A percentile compares a stretch with the other conserved stretches of the same genome.
Conservation (phyloP, 2,888 invertebrate genomes). For the Xanthorhoe designata region DNA sequence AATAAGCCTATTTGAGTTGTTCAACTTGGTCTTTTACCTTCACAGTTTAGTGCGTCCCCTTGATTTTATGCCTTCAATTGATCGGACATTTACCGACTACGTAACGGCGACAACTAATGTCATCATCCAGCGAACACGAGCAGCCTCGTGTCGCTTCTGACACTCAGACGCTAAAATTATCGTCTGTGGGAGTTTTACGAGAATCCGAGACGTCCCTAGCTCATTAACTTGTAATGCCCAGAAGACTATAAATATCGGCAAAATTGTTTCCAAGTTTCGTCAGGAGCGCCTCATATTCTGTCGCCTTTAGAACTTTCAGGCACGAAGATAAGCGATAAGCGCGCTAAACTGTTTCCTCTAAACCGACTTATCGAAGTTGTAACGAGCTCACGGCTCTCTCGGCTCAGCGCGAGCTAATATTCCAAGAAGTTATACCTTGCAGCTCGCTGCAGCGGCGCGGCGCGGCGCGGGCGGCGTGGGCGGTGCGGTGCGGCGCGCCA, state of each 20-base stretch:
- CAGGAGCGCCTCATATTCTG: background rate
- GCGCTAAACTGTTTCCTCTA: background rate
- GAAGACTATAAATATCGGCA: slow-evolving; percentile 3
- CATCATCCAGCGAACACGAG: background rate
- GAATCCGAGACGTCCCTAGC: background rate
- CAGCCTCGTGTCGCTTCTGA: background rate
- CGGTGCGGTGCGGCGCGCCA: background rate
- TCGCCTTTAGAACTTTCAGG: background rate
- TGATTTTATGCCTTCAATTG: no score
- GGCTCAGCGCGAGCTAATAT: background rate
- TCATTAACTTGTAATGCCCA: background rate
- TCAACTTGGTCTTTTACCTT: background rate
- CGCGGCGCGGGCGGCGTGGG: background rate
- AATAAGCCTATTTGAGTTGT: background rate
- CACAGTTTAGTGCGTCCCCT: no score
- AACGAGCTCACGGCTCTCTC: background rate
- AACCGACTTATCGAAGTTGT: slow-evolving; percentile 1
- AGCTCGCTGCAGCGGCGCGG: background rate
- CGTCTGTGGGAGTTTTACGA: background rate
- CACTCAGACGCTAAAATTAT: background rate
- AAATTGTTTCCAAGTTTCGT: slow-evolving; percentile 8
- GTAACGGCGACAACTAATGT: no score
- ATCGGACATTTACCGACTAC: no score
- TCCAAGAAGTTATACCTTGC: background rate
- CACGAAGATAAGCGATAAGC: slow-evolving; percentile 1